Evolutionary conservation across 1,140 invertebrate genomes (phyloP), one percentile per base, ranked within the genome.

Genomic region (Microplitis mediator): DNA sequence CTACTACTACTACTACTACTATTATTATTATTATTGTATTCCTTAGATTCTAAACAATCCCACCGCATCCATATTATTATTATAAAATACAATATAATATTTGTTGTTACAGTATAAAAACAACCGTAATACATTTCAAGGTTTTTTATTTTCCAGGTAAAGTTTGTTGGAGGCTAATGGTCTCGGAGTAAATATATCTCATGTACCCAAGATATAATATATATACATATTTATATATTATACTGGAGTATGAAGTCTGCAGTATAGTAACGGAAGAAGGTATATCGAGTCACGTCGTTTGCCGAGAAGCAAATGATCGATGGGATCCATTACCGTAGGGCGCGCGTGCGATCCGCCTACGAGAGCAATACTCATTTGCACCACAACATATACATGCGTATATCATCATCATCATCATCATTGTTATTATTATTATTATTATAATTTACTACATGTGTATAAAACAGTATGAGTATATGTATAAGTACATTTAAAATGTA

Each of bases 271-370:
- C 39, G 39, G 39, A 45, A 45, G 39, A 45, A 45, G 39, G 11
- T 45, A 45, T 45, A 45, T 45, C 39, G 39, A 45, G 11, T 6
- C 39, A 58, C 56, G 56, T 58, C 56, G 56, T 31, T 58, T 64
- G 8, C 11, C 1, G 11, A 11, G 45, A 36, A 64, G 14, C 9
- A 36, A 35, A 64, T 64, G 62, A 64, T 64, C 36, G 62, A 64
- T 64, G 62, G 23, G 62, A 64, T 64, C 62, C 62, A 64, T 64
- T 64, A 64, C 23, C 45, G 62, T n/a, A 50, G 62, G 34, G n/a
- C 39, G 62, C 60, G 60, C 62, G 62, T 50, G 62, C 39, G 39
- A 50, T 64, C 62, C 62, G 62, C 62, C 62, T 23, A 64, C 62
- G 62, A 14, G 16, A 64, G 62, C 35, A 64, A 64, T 13, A 64